Evolutionary conservation across 2,797 vertebrate genomes (phyloP).

Genomic region (Mus minutoides): DNA sequence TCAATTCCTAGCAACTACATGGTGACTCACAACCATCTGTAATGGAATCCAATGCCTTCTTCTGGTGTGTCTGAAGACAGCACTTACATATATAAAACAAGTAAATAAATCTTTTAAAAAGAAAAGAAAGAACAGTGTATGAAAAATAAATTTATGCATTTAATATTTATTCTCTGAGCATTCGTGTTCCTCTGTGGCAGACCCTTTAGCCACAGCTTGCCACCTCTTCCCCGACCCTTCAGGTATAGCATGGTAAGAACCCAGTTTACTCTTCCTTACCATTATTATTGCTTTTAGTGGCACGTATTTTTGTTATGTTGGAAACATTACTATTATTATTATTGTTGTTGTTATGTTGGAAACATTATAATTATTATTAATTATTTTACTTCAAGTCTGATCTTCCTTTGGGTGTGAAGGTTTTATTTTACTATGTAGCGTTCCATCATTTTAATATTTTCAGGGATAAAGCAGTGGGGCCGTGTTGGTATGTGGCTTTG

Average conservation of each 20-base stretch:
- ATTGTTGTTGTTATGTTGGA: not conserved
- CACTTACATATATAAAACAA: too few relatives aligned
- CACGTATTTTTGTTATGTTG: slow-evolving; percentile 16
- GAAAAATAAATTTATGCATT: not conserved
- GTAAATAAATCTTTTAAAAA: too few relatives aligned
- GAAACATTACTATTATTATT: not conserved
- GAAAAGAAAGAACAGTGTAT: too few relatives aligned
- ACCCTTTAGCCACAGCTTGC: not conserved
- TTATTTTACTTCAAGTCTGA: not conserved
- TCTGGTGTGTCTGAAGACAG: too few relatives aligned
- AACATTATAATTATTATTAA: not conserved
- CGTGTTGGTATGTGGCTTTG: not conserved
- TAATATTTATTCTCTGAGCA: not conserved
- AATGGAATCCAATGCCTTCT: too few relatives aligned
- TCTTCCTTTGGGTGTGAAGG: slow-evolving; percentile 43
- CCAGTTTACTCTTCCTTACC: too few relatives aligned
- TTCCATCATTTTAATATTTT: slow-evolving; percentile 59
- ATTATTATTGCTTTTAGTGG: not conserved
- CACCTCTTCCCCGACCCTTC: not conserved
- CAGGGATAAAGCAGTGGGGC: not conserved
- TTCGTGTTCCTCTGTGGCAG: not conserved
- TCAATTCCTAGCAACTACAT: too few relatives aligned
- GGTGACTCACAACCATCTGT: too few relatives aligned
- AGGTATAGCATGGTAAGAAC: accelerated
- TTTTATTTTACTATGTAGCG: slow-evolving; percentile 51